Percentiles rank a stretch among this genome's conserved stretches.
Evolutionary conservation across 37 sponge, comb jelly and placozoan genomes (phyloP).

Genomic region (Beroe forskalii): DNA sequence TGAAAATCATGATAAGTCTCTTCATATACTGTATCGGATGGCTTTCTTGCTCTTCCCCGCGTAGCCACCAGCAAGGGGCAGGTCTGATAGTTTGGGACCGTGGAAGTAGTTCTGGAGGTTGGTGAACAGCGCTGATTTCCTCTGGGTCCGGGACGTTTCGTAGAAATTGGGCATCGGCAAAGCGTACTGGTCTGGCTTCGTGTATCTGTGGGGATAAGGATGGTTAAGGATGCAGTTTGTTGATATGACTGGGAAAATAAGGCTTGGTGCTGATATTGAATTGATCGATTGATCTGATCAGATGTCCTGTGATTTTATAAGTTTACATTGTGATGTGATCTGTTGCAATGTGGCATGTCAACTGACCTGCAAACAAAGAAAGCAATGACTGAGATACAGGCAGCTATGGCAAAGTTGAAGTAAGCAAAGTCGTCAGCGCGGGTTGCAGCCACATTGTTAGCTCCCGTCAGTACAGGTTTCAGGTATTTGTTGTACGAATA

Average conservation of each 20-base stretch:
- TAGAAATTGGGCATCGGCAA: slow-evolving; percentile 19
- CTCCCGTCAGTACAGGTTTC: background rate
- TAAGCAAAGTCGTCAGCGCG: background rate
- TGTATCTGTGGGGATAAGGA: background rate
- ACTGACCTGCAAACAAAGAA: background rate
- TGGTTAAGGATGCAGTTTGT: background rate
- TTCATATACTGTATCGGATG: no score
- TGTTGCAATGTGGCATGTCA: no score
- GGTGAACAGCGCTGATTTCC: background rate
- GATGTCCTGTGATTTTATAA: no score
- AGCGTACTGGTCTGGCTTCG: background rate
- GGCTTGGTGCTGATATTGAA: no score
- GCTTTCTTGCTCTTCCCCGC: background rate
- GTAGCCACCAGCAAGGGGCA: background rate
- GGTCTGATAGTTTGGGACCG: background rate
- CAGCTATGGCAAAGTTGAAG: background rate
- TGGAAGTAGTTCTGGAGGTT: slow-evolving; percentile 19
- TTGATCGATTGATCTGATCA: no score
- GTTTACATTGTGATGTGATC: no score
- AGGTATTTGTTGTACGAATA: background rate
- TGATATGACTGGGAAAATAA: no score
- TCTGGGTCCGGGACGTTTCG: slow-evolving; percentile 9
- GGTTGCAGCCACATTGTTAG: background rate
- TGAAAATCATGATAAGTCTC: no score
- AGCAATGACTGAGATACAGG: background rate